Evolutionary conservation across 2,888 invertebrate genomes (phyloP).

Genomic region (Dicyrtomina minuta): DNA sequence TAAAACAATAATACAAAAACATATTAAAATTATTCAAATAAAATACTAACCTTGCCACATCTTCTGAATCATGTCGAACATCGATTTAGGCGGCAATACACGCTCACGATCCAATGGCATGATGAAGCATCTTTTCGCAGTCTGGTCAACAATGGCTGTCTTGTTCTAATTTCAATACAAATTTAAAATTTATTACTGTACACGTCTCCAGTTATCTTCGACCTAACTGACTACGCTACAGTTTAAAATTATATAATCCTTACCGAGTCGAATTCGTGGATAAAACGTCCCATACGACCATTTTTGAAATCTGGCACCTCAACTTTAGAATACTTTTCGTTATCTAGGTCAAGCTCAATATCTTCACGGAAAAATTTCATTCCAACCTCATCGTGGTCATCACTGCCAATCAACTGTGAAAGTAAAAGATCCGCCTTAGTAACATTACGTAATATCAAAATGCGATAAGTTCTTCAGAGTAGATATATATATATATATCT

Average conservation of each 20-base stretch:
- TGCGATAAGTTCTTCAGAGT: no score
- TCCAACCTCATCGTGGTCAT: constrained; percentile 51
- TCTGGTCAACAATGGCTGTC: constrained; percentile 76
- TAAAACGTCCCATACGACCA: constrained; percentile 78
- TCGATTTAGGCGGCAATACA: constrained; percentile 76
- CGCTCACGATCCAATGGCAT: constrained; percentile 80
- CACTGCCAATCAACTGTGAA: constrained; percentile 48
- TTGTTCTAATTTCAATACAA: constrained; percentile 61
- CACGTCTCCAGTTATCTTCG: no score
- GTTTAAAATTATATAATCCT: no score
- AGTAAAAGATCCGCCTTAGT: no score
- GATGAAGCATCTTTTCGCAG: constrained; percentile 78
- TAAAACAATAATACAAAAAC: not conserved
- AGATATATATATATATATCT: constrained; percentile 52
- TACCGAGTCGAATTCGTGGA: constrained; percentile 82
- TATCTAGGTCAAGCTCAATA: constrained; percentile 73
- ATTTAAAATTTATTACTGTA: no score
- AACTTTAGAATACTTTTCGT: constrained; percentile 68
- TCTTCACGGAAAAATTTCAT: constrained; percentile 71
- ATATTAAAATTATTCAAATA: not conserved
- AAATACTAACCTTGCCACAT: constrained; percentile 65
- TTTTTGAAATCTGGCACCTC: constrained; percentile 81
- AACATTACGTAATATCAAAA: no score
- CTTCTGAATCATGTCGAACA: constrained; percentile 76
- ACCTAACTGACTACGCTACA: no score